Base-by-base conservation (phyloP, 1,140 invertebrate genomes). In the Drosophila tristis region DNA sequence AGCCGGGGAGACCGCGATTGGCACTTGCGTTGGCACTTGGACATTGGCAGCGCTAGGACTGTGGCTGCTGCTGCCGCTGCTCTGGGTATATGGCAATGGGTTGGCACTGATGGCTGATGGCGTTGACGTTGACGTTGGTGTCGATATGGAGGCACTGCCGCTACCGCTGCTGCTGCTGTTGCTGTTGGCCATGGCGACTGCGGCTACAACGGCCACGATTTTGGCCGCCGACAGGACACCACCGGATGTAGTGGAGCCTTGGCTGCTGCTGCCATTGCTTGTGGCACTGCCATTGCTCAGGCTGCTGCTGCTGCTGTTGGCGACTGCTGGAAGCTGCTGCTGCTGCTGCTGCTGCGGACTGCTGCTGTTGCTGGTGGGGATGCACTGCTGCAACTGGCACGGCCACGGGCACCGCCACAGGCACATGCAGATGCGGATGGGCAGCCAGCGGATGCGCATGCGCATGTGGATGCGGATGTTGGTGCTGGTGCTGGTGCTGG, bases 401-500 rank as follows among this genome's bases (percentile, higher is more conserved):
- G 35, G 35, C 35, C 35, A 39, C 35, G 35, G 35, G 35, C 35
- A 39, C 35, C 35, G 35, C 48, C 64, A 80, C 71, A 9, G 87
- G 86, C 68, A 90, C 43, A 59, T 71, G 72, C 55, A 80, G 8
- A 49, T 91, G 92, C 71, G 89, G 79, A 86, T 78, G 76, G 29
- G 84, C 67, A 9, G 61, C 91, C 92, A 59, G 79, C 60, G 78
- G 84, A 79, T 77, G 67, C 11, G 42, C 49, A 23, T 72, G 59
- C 20, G 48, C 61, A 43, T 65, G 48, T 1, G 55, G 62, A 50
- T 53, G 61, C 42, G 59, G 16, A 48, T 87, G 91, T 75, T 84
- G 74, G 78, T 75, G 75, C 31, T 16, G 16, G 78, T 75, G 75
- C 31, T 16, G 16, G 16, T 16, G 16, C 16, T 61, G 57, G 26